These are phyloP conservation scores for Paradisaea rubra DNA, from an alignment of 2,113 vertebrate genomes.

Conservation along the genomic window DNA sequence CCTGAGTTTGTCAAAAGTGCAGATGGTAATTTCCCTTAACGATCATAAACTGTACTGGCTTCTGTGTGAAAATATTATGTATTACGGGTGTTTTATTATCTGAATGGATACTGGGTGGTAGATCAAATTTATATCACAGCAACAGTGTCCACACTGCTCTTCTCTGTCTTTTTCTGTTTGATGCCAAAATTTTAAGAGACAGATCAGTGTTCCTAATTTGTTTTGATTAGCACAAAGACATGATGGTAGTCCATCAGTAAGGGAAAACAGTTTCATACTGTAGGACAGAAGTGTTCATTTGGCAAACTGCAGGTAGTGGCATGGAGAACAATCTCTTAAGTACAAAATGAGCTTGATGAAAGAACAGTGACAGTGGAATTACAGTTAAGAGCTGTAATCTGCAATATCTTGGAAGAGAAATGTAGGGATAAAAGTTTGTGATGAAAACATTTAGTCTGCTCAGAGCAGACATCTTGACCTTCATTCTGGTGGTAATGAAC, in stretches of 20 bases:
- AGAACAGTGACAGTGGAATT: neutral
- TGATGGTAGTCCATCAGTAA: neutral
- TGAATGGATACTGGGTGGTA: neutral
- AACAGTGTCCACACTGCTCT: neutral
- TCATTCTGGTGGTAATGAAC: neutral
- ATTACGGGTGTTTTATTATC: neutral
- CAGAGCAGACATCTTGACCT: neutral
- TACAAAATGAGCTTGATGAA: neutral
- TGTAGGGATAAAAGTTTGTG: neutral
- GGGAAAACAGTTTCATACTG: neutral
- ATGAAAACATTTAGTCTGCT: neutral
- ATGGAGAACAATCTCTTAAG: neutral
- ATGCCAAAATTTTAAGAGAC: neutral
- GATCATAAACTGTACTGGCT: neutral
- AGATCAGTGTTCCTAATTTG: neutral
- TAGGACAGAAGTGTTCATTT: neutral
- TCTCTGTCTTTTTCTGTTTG: neutral
- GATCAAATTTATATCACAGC: neutral
- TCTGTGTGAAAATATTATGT: neutral
- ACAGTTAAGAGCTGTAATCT: neutral
- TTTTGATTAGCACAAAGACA: neutral
- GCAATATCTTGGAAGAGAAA: neutral
- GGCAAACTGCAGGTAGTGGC: neutral
- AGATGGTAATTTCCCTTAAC: neutral
- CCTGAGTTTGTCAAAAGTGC: neutral